These are phyloP conservation scores for Orycteropus afer DNA, from an alignment of 2,113 vertebrate genomes.

Conservation along the genomic window DNA sequence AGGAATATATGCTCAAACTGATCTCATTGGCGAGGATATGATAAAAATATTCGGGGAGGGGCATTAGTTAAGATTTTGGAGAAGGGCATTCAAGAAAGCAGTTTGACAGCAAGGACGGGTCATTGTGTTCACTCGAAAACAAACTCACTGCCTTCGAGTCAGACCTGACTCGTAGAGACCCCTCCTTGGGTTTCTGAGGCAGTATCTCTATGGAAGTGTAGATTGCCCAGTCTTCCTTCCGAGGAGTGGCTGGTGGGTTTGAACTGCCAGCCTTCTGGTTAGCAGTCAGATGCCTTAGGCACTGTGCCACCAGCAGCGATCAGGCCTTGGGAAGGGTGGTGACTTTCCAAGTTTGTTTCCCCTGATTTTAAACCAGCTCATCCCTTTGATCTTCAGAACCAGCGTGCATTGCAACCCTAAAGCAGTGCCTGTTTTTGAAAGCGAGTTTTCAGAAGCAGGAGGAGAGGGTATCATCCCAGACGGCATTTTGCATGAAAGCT, in stretches of 20 bases:
- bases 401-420: neutral
- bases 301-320: too few species aligned
- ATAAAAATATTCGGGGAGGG: neutral
- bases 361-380: neutral
- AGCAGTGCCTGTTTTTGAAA: neutral
- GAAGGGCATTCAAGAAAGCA: neutral
- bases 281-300: too few species aligned
- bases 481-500: neutral
- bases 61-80: neutral
- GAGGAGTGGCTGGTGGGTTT: too few species aligned
- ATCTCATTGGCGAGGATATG: neutral
- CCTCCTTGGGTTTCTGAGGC: too few species aligned
- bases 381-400: neutral
- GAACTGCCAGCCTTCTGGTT: too few species aligned
- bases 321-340: neutral
- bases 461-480: neutral
- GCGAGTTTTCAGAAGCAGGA: neutral
- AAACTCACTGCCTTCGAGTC: too few species aligned
- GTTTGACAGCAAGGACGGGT: neutral
- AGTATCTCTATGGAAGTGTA: too few species aligned
- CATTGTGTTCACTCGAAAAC: neutral
- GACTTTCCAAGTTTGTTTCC: neutral
- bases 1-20: neutral
- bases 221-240: too few species aligned
- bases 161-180: too few species aligned